Conservation (phyloP, 2,113 vertebrate species). For the Butorides virescens region DNA sequence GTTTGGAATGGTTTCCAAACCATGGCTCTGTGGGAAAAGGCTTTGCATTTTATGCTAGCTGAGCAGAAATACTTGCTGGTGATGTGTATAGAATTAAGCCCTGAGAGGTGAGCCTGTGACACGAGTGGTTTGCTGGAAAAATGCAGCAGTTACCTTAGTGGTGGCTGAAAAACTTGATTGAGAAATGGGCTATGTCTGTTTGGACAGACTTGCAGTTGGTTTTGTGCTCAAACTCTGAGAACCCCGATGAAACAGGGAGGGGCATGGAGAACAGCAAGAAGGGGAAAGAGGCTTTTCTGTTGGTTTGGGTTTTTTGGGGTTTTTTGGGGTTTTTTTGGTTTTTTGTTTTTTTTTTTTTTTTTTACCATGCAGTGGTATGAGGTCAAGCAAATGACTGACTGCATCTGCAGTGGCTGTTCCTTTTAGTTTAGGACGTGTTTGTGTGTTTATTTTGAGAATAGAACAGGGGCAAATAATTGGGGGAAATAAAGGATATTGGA, state of each 20-base stretch:
- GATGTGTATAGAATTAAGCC: not conserved
- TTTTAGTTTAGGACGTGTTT: not conserved
- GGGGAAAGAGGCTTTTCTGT: not conserved
- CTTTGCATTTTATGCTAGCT: not conserved
- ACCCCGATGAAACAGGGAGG: not conserved
- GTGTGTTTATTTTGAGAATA: not conserved
- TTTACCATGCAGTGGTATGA: not conserved
- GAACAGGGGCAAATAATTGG: not conserved
- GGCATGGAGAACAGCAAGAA: not conserved
- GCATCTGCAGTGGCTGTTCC: not conserved
- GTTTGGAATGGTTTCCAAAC: not conserved
- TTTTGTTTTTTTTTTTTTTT: no score
- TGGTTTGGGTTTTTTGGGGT: not conserved
- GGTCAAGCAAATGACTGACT: not conserved
- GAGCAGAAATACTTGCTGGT: not conserved
- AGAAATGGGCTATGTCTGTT: not conserved
- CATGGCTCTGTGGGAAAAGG: not conserved
- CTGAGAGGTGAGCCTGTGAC: not conserved
- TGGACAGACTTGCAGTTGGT: not conserved
- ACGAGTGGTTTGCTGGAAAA: not conserved
- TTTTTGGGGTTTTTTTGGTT: no score
- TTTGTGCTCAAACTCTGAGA: not conserved
- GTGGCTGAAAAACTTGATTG: not conserved
- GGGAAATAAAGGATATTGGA: not conserved
- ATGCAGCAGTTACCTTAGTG: not conserved